phyloP scores from a whole-genome alignment of 1,140 invertebrate species.

The Polyergus mexicanus region DNA sequence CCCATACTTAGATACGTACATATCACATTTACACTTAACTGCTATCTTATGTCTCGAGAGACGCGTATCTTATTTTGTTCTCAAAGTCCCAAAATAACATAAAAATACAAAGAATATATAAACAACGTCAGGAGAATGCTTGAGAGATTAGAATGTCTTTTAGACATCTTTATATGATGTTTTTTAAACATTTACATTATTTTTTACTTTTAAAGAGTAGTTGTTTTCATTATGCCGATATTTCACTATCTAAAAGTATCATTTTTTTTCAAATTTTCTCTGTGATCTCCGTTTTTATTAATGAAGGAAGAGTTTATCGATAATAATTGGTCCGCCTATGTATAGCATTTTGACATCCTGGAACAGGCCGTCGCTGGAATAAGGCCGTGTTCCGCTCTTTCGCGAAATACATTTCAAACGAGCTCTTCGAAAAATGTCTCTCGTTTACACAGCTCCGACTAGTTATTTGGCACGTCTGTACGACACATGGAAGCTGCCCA shows the following conservation, averaged over 20 bases:
- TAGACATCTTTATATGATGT: background rate
- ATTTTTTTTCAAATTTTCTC: constrained; percentile 2
- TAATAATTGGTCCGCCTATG: constrained; percentile 73
- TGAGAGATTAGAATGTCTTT: constrained; percentile 10
- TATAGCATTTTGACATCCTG: constrained; percentile 36
- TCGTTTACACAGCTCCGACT: constrained; percentile 20
- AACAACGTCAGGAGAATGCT: background rate
- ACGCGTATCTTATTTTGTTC: constrained; percentile 4
- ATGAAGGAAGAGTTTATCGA: constrained; percentile 58
- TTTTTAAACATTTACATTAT: background rate
- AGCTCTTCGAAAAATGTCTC: constrained; percentile 12
- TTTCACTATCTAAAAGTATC: background rate
- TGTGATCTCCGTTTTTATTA: background rate
- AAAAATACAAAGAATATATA: constrained; percentile 9
- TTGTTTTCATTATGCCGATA: background rate
- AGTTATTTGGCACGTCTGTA: constrained; percentile 70
- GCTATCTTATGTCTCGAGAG: constrained; percentile 10
- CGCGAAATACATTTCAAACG: background rate
- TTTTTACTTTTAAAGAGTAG: background rate
- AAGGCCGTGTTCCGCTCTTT: background rate
- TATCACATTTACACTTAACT: constrained; percentile 60
- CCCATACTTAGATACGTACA: constrained; percentile 31
- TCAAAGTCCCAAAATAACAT: background rate
- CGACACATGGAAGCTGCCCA: constrained; percentile 71
- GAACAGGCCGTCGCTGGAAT: constrained; percentile 2